A percentile compares a stretch with the other conserved stretches of the same genome.
phyloP scores from a whole-genome alignment of 2,888 invertebrate species.

The Apantesis nais region DNA sequence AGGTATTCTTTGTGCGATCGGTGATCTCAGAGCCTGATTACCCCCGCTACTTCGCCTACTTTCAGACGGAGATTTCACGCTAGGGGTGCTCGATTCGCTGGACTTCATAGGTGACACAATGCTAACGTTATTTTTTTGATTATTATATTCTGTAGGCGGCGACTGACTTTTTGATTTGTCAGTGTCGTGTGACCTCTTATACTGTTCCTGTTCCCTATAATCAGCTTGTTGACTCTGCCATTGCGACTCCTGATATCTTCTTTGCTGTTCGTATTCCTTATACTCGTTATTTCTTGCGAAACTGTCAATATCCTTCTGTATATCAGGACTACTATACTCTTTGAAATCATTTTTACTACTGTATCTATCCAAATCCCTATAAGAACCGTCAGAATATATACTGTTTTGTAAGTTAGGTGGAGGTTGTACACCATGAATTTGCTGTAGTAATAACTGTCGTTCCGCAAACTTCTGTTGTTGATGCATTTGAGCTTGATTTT shows the following conservation, averaged over 20 bases:
- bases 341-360: constrained; percentile 79
- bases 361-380: constrained; percentile 78
- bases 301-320: constrained; percentile 73
- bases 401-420: constrained; percentile 81
- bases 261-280: constrained; percentile 73
- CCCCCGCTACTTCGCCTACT: constrained; percentile 81
- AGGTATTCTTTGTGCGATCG: constrained; percentile 93
- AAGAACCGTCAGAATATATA: constrained; percentile 79
- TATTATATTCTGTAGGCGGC: constrained; percentile 69
- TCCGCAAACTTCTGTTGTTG: constrained; percentile 88
- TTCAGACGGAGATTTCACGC: constrained; percentile 82
- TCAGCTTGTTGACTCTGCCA: constrained; percentile 75
- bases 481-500: constrained; percentile 87
- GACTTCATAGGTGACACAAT: constrained; percentile 79
- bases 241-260: constrained; percentile 72
- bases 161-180: constrained; percentile 70
- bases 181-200: constrained; percentile 65
- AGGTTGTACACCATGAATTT: constrained; percentile 84
- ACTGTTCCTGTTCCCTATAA: constrained; percentile 69
- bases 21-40: constrained; percentile 90
- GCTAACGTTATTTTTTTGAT: constrained; percentile 65
- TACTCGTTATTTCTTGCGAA: constrained; percentile 76
- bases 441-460: constrained; percentile 86
- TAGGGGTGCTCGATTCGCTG: constrained; percentile 78
- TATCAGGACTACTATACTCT: constrained; percentile 73